Conservation (phyloP, 2,113 vertebrate genomes). For the Marmota flaviventris region DNA sequence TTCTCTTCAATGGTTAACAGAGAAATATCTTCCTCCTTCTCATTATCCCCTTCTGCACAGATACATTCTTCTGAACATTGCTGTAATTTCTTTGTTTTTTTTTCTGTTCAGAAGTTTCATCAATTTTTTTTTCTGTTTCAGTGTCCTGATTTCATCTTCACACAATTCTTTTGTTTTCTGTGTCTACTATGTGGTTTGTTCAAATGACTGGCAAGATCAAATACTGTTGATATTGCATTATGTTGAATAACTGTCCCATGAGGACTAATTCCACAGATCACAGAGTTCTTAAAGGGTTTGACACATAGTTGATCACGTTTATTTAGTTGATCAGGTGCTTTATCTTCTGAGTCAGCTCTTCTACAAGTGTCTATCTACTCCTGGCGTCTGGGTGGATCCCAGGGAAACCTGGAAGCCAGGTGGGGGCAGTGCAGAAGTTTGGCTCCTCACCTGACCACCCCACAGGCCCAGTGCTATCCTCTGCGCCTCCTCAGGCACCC, state of each 20-base stretch:
- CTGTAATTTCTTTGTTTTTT: neutral
- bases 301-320: conserved; percentile 92
- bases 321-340: conserved; percentile 92
- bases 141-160: conserved; percentile 89
- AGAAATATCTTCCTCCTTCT: neutral
- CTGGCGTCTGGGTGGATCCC: conserved; percentile 90
- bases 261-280: conserved; percentile 89
- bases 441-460: no score
- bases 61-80: neutral
- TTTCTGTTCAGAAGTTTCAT: neutral
- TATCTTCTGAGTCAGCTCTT: conserved; percentile 88
- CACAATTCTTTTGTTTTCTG: conserved; percentile 78
- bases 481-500: no score
- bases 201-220: conserved; percentile 89
- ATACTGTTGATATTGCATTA: conserved; percentile 91
- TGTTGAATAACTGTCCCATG: conserved; percentile 91
- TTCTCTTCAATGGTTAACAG: conserved; percentile 70
- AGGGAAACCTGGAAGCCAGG: conserved; percentile 91
- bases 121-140: conserved; percentile 88
- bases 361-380: conserved; percentile 94
- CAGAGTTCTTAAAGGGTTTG: conserved; percentile 92
- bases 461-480: no score
- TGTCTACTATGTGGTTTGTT: conserved; percentile 90
- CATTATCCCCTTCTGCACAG: neutral
- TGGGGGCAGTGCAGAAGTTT: conserved; percentile 85